Evolutionary conservation across 2,113 vertebrate species (phyloP).

Genomic region (Malaclemys terrapin): DNA sequence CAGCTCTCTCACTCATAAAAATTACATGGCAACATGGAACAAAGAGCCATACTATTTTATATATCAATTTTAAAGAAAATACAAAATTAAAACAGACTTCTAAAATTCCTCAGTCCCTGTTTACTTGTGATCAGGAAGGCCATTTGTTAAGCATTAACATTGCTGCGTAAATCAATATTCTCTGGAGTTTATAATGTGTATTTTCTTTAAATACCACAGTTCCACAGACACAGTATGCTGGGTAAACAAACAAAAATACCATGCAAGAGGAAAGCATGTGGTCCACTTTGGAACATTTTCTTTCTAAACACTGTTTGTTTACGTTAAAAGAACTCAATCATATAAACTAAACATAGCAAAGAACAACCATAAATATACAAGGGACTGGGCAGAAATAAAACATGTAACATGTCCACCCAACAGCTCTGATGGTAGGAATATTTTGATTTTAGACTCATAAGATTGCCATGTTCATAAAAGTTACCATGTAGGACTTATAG

Average conservation of each 20-base stretch:
- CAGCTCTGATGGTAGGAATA: not conserved
- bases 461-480: slow-evolving; percentile 7
- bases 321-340: slow-evolving; percentile 57
- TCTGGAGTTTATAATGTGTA: slow-evolving; percentile 22
- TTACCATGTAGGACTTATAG: not conserved
- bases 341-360: slow-evolving; percentile 36
- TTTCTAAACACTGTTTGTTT: slow-evolving; percentile 71
- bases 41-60: not conserved
- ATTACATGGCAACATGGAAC: not conserved
- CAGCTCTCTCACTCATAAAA: not conserved
- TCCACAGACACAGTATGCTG: slow-evolving; percentile 9
- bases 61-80: not conserved
- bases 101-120: not conserved
- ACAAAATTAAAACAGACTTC: not conserved
- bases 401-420: not conserved
- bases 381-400: not conserved
- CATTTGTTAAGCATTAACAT: slow-evolving; percentile 12
- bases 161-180: slow-evolving; percentile 49
- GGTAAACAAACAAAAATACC: slow-evolving; percentile 51
- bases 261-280: slow-evolving; percentile 1
- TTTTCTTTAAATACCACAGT: slow-evolving; percentile 47
- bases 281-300: slow-evolving; percentile 55
- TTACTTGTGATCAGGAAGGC: slow-evolving; percentile 12
- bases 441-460: not conserved
- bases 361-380: slow-evolving; percentile 32